Evolutionary conservation across 1,140 invertebrate genomes (phyloP), one percentile per base, ranked within the genome.

Genomic region (Macrotrachela quadricornifera): DNA sequence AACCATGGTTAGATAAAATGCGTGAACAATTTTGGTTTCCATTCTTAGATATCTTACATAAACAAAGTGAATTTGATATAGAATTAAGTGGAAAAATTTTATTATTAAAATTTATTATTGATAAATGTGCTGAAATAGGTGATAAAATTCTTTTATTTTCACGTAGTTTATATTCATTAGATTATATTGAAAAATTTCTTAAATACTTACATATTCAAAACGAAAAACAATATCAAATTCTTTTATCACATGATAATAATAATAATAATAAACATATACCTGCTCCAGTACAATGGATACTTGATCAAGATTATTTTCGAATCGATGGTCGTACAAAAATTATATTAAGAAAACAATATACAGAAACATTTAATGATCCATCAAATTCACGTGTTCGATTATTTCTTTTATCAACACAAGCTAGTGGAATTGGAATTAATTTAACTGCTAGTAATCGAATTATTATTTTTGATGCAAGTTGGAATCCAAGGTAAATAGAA

Each of bases 111-210:
- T 77, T 79, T 41, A 85, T 95, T 56, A 68, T 96, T 16, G 76
- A 79, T 57, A 79, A 86, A 69, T 83, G 81, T 62, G 80, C 84
- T 65, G 73, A 78, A 50, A 84, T 87, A 59, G 85, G 84, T 8
- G 90, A 96, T 66, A 94, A 94, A 76, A 71, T 94, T 30, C 70
- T 92, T 58, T 76, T 91, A 39, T 96, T 96, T 66, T 88, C 85
- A 53, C 85, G 90, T 59, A 85, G 81, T 11, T 62, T 94, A 3
- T 77, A 83, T 53, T 84, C 85, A 0, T 66, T 96, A 57, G 80
- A 88, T 65, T 70, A 87, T 15, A 87, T 95, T 54, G 87, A 95
- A 66, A 76, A 81, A 55, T 90, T 90, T 66, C 70, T 96, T 16
- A 71, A 74, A 1, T 73, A 77, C 61, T 77, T 83, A 60, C 74